Percentiles rank a stretch among this genome's conserved stretches.
These are phyloP conservation scores for Holacanthus passer DNA, from an alignment of 2,113 vertebrate genomes.

Conservation along the genomic window DNA sequence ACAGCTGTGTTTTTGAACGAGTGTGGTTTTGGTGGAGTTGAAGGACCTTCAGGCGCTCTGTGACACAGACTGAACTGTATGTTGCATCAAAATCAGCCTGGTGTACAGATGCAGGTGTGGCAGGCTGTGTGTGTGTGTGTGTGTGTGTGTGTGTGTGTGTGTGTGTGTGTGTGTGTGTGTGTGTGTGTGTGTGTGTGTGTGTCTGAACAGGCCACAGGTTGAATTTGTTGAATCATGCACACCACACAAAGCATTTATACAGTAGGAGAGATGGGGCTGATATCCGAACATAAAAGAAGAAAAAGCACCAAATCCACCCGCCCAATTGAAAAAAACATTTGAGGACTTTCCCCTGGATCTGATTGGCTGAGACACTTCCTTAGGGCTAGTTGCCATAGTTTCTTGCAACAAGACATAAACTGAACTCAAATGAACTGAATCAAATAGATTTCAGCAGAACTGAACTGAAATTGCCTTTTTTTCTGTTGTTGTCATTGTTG, in stretches of 20 bases:
- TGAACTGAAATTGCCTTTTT: conserved; percentile 77
- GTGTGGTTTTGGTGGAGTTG: conserved; percentile 21
- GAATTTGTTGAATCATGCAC: conserved; percentile 70
- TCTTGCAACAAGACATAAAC: conserved; percentile 69
- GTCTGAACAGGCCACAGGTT: conserved; percentile 48
- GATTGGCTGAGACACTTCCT: conserved; percentile 76
- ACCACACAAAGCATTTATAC: conserved; percentile 76
- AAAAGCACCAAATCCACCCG: conserved; percentile 48
- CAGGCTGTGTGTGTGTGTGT: conserved; percentile 45
- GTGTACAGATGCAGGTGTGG: conserved; percentile 58
- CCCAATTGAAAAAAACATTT: conserved; percentile 59
- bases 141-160: conserved; percentile 47
- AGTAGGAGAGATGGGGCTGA: conserved; percentile 45
- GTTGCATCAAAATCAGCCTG: conserved; percentile 52
- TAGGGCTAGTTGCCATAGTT: conserved; percentile 77
- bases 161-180: conserved; percentile 26
- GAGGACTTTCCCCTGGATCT: conserved; percentile 64
- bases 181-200: conserved; percentile 51
- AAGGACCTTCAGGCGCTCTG: conserved; percentile 46
- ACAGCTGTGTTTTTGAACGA: conserved; percentile 37
- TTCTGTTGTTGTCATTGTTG: conserved; percentile 35
- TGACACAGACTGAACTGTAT: conserved; percentile 65
- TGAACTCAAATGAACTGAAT: conserved; percentile 68
- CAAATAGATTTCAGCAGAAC: conserved; percentile 61
- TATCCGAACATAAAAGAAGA: conserved; percentile 53